A percentile compares a stretch with the other conserved stretches of the same genome.
phyloP scores from a whole-genome alignment of 1,140 invertebrate genomes.

The Globodera rostochiensis region DNA sequence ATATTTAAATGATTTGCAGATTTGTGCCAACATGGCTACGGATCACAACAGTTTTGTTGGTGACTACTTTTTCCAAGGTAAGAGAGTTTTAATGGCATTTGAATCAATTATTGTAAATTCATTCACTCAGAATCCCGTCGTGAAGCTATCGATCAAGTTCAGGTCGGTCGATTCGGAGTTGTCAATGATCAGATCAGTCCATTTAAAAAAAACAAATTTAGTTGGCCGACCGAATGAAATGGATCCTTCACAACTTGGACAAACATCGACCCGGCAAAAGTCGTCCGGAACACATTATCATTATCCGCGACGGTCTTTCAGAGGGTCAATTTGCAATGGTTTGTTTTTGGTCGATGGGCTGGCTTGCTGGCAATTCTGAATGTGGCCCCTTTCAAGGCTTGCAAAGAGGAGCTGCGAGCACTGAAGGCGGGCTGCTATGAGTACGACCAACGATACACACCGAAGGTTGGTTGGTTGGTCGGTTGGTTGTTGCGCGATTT shows the following conservation, averaged over 20 bases:
- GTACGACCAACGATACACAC: constrained; percentile 6
- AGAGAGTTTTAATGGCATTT: not conserved
- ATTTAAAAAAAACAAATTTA: not conserved
- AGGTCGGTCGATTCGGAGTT: not conserved
- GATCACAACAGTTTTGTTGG: constrained; percentile 28
- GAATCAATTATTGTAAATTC: not conserved
- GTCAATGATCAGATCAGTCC: not conserved
- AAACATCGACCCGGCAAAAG: constrained; percentile 22
- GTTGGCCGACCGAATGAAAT: constrained; percentile 7
- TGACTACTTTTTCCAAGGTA: constrained; percentile 35
- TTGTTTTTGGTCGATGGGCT: too few relatives aligned
- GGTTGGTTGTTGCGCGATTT: too few relatives aligned
- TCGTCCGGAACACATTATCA: constrained; percentile 23
- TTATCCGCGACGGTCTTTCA: constrained; percentile 33
- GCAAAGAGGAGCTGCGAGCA: constrained; percentile 26
- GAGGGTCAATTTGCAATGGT: constrained; percentile 40
- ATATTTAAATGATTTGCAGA: constrained; percentile 23
- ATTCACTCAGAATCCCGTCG: constrained; percentile 9
- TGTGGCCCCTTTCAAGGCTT: not conserved
- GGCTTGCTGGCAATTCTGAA: not conserved
- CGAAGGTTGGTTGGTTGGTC: not conserved
- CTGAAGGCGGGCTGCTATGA: constrained; percentile 14
- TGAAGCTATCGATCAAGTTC: constrained; percentile 12
- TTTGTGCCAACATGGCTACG: constrained; percentile 38
- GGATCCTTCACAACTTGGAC: constrained; percentile 23